phyloP scores from a whole-genome alignment of 2,888 invertebrate species.

The Tipula vernalis region DNA sequence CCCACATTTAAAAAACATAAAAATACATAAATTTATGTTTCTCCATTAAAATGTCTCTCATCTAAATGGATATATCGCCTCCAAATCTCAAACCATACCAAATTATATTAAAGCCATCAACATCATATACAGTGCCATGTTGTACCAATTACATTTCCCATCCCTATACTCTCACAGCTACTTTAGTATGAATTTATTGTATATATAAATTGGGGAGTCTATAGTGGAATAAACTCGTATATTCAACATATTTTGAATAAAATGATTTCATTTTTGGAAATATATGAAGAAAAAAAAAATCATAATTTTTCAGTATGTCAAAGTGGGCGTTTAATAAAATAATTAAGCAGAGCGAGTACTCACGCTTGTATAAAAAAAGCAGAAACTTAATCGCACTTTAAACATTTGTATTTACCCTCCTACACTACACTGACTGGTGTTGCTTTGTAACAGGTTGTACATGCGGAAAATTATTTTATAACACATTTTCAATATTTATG shows the following conservation, averaged over 20 bases:
- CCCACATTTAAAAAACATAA: not conserved
- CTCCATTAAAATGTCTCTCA: not conserved
- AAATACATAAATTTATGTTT: not conserved
- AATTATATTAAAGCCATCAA: not conserved
- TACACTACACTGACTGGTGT: not conserved
- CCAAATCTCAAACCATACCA: not conserved
- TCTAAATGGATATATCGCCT: not conserved
- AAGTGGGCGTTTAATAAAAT: not conserved
- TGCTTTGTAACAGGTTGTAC: not conserved
- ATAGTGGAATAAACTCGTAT: no score
- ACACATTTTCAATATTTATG: not conserved
- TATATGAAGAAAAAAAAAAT: not conserved
- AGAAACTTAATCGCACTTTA: not conserved
- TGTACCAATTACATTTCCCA: not conserved
- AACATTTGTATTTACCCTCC: not conserved
- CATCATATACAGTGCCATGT: not conserved
- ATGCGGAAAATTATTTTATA: not conserved
- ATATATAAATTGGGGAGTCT: no score
- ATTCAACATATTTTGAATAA: no score
- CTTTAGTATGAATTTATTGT: no score
- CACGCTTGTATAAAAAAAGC: not conserved
- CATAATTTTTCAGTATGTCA: not conserved
- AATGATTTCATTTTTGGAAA: not conserved
- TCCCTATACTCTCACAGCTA: not conserved
- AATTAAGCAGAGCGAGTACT: not conserved